Evolutionary conservation across 2,888 invertebrate species (phyloP).

Genomic region (Ernsta delagoae): DNA sequence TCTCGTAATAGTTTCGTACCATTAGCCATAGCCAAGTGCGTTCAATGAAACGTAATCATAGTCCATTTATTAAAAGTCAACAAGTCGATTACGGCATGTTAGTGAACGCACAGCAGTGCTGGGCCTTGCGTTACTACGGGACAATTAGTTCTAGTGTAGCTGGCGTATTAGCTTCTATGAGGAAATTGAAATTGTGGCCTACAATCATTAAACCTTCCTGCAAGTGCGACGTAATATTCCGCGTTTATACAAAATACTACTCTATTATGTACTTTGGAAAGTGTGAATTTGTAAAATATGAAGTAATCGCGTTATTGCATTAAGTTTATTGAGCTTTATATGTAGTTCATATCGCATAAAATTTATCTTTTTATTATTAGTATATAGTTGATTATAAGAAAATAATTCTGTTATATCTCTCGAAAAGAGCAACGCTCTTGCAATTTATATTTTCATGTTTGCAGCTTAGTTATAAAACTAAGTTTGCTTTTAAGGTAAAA

Average conservation of each 20-base stretch:
- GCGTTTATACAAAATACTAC: neutral
- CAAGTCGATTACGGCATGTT: constrained; percentile 37
- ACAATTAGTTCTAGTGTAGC: constrained; percentile 37
- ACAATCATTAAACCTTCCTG: constrained; percentile 24
- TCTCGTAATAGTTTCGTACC: constrained; percentile 1
- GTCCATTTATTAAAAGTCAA: constrained; percentile 37
- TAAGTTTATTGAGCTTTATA: neutral
- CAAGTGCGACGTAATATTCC: constrained; percentile 24
- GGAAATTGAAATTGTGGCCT: constrained; percentile 31
- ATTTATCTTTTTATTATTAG: neutral
- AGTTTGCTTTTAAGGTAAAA: neutral
- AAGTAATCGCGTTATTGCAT: neutral
- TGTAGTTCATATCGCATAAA: neutral
- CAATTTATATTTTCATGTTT: neutral
- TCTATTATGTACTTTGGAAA: neutral
- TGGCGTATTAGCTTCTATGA: constrained; percentile 38
- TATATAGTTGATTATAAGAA: neutral
- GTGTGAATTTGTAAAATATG: neutral
- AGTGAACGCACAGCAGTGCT: constrained; percentile 28
- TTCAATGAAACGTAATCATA: constrained; percentile 29
- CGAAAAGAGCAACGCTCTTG: neutral
- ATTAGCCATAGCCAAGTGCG: constrained; percentile 19
- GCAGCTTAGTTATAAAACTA: too few relatives aligned
- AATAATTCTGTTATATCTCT: neutral
- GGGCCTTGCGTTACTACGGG: constrained; percentile 20